Evolutionary conservation across 1,140 invertebrate genomes (phyloP).

Genomic region (Thereuonema tuberculata): DNA sequence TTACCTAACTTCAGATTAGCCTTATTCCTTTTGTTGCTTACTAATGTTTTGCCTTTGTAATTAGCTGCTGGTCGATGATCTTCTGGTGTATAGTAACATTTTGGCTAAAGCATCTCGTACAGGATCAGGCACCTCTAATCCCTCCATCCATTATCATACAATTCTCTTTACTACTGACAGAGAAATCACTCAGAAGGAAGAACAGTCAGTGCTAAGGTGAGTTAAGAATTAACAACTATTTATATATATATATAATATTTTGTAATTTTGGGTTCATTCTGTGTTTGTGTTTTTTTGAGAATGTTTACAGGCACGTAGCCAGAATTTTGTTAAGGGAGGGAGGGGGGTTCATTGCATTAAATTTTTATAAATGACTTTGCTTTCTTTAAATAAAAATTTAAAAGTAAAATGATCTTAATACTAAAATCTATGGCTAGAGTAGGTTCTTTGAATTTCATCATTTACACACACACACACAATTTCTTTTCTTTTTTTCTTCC

Average conservation of each 20-base stretch:
- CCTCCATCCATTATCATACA: constrained; percentile 31
- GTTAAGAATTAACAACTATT: neutral
- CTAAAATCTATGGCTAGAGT: too few species aligned
- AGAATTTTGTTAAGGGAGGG: too few species aligned
- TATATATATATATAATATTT: neutral
- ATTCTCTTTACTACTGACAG: constrained; percentile 36
- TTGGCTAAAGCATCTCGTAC: constrained; percentile 39
- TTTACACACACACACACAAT: too few species aligned
- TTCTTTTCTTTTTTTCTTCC: too few species aligned
- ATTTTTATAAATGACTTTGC: too few species aligned
- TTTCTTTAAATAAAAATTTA: too few species aligned
- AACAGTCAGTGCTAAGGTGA: neutral
- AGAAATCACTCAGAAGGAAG: constrained; percentile 22
- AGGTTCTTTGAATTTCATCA: too few species aligned
- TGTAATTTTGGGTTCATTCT: neutral
- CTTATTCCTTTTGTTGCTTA: neutral
- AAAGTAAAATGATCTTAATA: too few species aligned
- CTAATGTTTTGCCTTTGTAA: neutral
- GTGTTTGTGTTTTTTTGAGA: neutral
- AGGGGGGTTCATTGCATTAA: too few species aligned
- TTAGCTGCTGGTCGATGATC: constrained; percentile 52
- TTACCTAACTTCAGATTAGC: neutral
- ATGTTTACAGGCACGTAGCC: too few species aligned
- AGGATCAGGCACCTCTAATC: too few species aligned
- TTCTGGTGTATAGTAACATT: constrained; percentile 56